Conservation (phyloP, 2,797 vertebrate species). For the Catostomus latipinnis region DNA sequence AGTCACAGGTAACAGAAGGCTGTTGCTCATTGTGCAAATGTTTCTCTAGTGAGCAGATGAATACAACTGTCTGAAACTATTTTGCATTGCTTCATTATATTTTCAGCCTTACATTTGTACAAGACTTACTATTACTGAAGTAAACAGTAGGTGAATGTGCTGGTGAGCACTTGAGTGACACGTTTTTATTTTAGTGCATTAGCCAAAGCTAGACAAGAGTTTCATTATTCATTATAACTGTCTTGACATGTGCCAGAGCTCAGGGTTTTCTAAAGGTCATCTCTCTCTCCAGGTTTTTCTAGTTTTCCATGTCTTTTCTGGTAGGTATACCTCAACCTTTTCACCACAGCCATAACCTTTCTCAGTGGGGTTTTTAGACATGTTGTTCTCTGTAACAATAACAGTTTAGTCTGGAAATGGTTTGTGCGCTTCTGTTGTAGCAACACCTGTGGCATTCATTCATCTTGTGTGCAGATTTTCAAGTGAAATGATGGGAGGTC, state of each 20-base stretch:
- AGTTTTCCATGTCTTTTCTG: not conserved
- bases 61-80: too few species aligned
- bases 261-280: not conserved
- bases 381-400: not conserved
- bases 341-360: not conserved
- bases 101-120: not conserved
- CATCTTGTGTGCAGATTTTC: not conserved
- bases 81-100: not conserved
- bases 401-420: not conserved
- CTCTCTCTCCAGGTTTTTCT: not conserved
- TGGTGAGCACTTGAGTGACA: too few species aligned
- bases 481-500: not conserved
- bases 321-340: not conserved
- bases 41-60: not conserved
- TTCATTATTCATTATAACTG: not conserved
- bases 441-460: slow-evolving; percentile 1
- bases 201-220: not conserved
- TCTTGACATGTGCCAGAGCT: not conserved
- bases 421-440: not conserved
- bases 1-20: not conserved
- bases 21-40: not conserved
- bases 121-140: too few species aligned
- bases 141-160: too few species aligned
- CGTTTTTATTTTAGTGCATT: not conserved
- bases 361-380: not conserved